Evolutionary conservation across 2,888 invertebrate genomes (phyloP), one percentile per base, ranked within the genome.

Genomic region (Empis stercorea): DNA sequence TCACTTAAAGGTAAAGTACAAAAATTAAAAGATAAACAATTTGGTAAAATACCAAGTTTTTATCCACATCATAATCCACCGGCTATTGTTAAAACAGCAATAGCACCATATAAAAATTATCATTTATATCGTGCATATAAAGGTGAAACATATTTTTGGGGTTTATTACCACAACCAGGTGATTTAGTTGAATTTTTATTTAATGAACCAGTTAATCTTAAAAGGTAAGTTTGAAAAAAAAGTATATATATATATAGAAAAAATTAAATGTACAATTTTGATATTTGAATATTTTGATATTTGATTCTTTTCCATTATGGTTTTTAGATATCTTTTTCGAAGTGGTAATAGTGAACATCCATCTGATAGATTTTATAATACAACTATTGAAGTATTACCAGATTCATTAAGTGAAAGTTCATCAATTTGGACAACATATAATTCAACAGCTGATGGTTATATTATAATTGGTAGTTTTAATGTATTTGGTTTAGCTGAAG

Each of bases 1-100:
- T 96, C 96, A 0, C 74, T 97, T 1, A 87, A 84, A 66, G 96
- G 96, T 48, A 97, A 97, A 76, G 87, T 94, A 46, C 96, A 96
- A 64, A 93, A 91, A 70, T 72, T 96, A 0, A 92, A 93, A 87
- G 92, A 93, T 64, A 81, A 84, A 57, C 86, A 89, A 61, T 94
- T 88, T 68, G 92, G 91, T 16, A 85, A 86, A 61, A 75, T 86
- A 40, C 80, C 81, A 10, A 72, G 85, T 32, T 91, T 80, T 68
- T 84, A 79, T 62, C 81, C 87, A 0, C 88, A 91, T 61, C 71
- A 73, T 30, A 92, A 92, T 70, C 86, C 87, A 1, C 71, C 82
- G 45, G 81, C 82, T 1, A 70, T 63, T 30, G 76, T 87, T 7
- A 75, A 76, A 40, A 81, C 86, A 3, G 80, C 81, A 48, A 83